Percentiles rank a stretch among this genome's conserved stretches.
These are phyloP conservation scores for Cyclura pinguis DNA, from an alignment of 2,797 vertebrate species.

Conservation along the genomic window DNA sequence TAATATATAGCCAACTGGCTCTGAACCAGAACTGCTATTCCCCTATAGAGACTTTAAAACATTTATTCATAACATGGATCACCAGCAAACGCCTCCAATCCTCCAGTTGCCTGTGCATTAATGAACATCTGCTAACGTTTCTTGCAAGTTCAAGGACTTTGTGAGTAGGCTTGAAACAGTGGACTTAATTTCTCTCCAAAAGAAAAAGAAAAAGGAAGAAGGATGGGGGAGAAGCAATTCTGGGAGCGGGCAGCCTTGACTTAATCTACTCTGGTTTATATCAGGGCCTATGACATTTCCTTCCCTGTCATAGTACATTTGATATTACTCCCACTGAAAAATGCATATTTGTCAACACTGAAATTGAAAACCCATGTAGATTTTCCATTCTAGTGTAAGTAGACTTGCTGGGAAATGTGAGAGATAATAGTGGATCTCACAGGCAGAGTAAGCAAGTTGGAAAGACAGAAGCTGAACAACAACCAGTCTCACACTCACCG, in stretches of 20 bases:
- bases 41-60: slow-evolving; percentile 68
- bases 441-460: too few species aligned
- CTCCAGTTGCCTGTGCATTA: slow-evolving; percentile 70
- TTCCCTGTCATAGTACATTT: neutral
- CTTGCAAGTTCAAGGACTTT: slow-evolving; percentile 78
- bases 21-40: slow-evolving; percentile 63
- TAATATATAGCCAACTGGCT: slow-evolving; percentile 70
- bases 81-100: slow-evolving; percentile 69
- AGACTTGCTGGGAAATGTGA: too few species aligned
- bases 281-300: slow-evolving; percentile 6
- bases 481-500: too few species aligned
- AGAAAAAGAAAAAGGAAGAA: slow-evolving; percentile 24
- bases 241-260: neutral
- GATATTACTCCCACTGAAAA: neutral
- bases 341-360: neutral
- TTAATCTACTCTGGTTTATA: neutral
- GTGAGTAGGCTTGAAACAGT: slow-evolving; percentile 43
- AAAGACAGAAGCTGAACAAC: too few species aligned
- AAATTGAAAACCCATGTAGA: neutral
- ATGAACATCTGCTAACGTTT: slow-evolving; percentile 78
- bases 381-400: neutral
- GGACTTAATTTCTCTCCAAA: slow-evolving; percentile 52
- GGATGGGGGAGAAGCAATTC: neutral
- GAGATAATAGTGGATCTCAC: too few species aligned
- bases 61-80: slow-evolving; percentile 70